These are phyloP conservation scores for Squalus acanthias DNA, from an alignment of 2,797 vertebrate species.

Conservation along the genomic window DNA sequence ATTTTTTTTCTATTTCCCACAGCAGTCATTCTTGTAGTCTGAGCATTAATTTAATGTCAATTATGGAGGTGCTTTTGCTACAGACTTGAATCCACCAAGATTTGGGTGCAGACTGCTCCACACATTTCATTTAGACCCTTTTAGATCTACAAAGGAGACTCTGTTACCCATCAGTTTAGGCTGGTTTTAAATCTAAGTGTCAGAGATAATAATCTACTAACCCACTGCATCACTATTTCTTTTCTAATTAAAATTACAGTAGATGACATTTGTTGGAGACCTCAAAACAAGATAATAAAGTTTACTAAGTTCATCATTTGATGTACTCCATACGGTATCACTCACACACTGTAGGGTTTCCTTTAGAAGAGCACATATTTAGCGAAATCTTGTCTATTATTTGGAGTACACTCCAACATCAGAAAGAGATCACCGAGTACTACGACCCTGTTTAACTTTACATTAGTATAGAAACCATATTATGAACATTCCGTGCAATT, in stretches of 20 bases:
- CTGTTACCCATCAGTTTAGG: not conserved
- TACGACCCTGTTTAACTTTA: not conserved
- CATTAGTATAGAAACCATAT: not conserved
- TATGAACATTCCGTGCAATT: not conserved
- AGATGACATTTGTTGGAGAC: not conserved
- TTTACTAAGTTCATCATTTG: not conserved
- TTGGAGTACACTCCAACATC: not conserved
- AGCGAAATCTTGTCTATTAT: not conserved
- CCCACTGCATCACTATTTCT: not conserved
- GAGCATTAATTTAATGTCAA: not conserved
- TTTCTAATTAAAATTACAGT: conserved; percentile 1
- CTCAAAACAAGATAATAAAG: not conserved
- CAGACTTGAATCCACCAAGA: not conserved
- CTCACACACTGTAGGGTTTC: not conserved
- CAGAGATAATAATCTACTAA: not conserved
- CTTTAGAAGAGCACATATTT: not conserved
- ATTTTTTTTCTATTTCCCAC: not conserved
- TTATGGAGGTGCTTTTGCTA: not conserved
- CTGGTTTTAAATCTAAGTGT: not conserved
- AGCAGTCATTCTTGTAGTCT: not conserved
- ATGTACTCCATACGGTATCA: not conserved
- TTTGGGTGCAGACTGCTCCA: not conserved
- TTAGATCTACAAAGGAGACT: not conserved
- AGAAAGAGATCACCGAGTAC: not conserved
- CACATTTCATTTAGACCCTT: not conserved